Base-by-base conservation (phyloP, 2,797 vertebrate genomes). In the Pteropus rufus region DNA sequence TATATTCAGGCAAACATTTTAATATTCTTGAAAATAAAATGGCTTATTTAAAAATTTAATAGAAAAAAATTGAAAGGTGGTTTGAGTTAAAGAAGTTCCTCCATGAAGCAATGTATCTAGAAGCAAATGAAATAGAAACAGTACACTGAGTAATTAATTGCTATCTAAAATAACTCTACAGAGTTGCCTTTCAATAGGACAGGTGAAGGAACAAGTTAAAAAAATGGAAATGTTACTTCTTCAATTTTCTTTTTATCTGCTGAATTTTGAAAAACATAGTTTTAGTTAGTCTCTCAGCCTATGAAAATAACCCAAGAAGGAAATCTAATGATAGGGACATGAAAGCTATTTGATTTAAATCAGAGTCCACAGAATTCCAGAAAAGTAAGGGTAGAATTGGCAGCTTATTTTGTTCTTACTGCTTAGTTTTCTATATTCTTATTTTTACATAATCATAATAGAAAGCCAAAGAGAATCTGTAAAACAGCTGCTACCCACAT, bases 401-500 rank as follows among this genome's bases (percentile, higher is more conserved):
- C 3, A n/a, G 44, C n/a, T 67, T 60, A 89, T 12, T 96, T 94
- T 93, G 3, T 94, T 93, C 15, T 56, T 82, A 23, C 0, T 19
- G 24, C n/a, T 91, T 92, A 89, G 86, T 52, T 76, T 94, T 96
- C 96, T 39, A 36, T 8, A 93, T 94, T 97, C 18, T n/a, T 44
- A 93, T 90, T 49, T 46, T 86, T 92, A 96, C 29, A 54, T 11
- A 54, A 16, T 93, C 31, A 82, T 83, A 97, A 65, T 39, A 56
- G 88, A 97, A 97, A 79, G 54, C 31, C 93, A 97, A 96, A 96
- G 39, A 65, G 88, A 96, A 95, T 91, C 70, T 92, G 89, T 96
- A 95, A 83, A 96, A 80, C 72, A 96, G 75, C 29, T 80, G 70
- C 90, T 95, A 95, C 75, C 24, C 58, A 89, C 67, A 91, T 3